These are phyloP conservation scores for Ceratitis capitata DNA, from an alignment of 1,140 invertebrate species.

Conservation along the genomic window DNA sequence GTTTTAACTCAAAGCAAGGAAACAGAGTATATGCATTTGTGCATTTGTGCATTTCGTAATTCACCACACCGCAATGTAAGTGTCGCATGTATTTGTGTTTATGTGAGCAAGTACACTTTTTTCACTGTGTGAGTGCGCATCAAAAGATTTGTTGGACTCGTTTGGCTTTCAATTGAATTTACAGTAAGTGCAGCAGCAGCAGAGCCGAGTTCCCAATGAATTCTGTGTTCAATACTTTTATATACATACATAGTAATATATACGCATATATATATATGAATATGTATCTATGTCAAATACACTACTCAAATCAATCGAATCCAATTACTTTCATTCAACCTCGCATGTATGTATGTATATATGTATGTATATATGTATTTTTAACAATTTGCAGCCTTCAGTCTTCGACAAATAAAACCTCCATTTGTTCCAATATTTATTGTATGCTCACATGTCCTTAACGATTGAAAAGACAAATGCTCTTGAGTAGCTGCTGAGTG, in stretches of 20 bases:
- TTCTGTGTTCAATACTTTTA: no score
- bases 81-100: no score
- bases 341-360: neutral
- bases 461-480: neutral
- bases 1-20: no score
- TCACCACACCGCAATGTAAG: no score
- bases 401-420: neutral
- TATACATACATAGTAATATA: no score
- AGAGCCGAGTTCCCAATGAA: neutral
- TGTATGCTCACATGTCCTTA: neutral
- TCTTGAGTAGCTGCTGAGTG: neutral
- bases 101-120: no score
- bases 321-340: neutral
- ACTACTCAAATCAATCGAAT: neutral
- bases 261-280: no score
- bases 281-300: no score
- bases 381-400: neutral
- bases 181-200: neutral
- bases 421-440: constrained; percentile 17
- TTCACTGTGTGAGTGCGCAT: neutral
- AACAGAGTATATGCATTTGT: no score
- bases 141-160: neutral
- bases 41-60: no score
- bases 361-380: neutral
- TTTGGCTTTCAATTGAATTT: constrained; percentile 6